Evolutionary conservation across 2,888 invertebrate genomes (phyloP), one percentile per base, ranked within the genome.

Genomic region (Argyra leucocephala): DNA sequence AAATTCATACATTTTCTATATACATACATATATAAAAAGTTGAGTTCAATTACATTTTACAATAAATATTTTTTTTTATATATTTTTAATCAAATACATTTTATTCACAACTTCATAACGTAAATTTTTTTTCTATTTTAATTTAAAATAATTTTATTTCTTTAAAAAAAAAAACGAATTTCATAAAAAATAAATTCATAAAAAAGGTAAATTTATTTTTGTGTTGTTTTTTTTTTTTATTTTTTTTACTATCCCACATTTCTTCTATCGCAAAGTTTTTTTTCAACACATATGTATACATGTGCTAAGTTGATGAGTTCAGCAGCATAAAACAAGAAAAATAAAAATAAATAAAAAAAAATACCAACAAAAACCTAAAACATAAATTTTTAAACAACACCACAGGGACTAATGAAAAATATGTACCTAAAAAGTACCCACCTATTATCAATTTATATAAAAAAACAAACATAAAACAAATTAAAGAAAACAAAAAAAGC

Each of bases 341-440:
- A 31, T 10, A 31, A 31, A 7, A 6, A 31, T 1, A 31, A 31
- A 31, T 10, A 2, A 48, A 18, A 48, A 48, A 48, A 37, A 37
- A 37, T 15, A 10, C 12, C 12, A 48, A 48, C 26, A 6, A 31
- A 61, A n/a, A 61, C 10, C 31, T 31, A 31, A 31, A 61, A 61
- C 61, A 61, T 61, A 61, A 61, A 61, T 61, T 61, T 31, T 61
- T n/a, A 61, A 61, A 61, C 61, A 61, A 61, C 61, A 26, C 61
- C 61, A 31, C 61, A 61, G 61, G 61, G 61, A 61, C 61, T 61
- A 61, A 61, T 61, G 61, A 61, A 61, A 61, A 61, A 61, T 61
- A 61, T 61, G 61, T 61, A 59, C 48, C 48, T 48, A 48, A 48
- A 48, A 48, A 48, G 15, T 48, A 48, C 48, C 48, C 48, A 48